These are phyloP conservation scores for Limnodromus scolopaceus DNA, from an alignment of 2,797 vertebrate species.

Conservation along the genomic window DNA sequence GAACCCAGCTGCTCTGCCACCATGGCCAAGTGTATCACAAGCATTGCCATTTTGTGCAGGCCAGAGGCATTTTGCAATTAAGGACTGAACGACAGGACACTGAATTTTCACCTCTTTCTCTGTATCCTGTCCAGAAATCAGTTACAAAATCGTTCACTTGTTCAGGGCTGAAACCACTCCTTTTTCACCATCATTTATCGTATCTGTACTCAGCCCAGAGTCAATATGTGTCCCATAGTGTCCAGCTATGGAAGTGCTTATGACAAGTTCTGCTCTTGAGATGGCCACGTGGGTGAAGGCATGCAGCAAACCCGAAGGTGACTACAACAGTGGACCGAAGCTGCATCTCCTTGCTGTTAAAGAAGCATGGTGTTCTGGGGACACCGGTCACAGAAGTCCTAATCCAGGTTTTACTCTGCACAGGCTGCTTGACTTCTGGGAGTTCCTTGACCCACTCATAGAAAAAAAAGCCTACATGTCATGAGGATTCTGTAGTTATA, in stretches of 20 bases:
- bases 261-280: background rate
- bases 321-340: rapidly evolving
- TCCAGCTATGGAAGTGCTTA: background rate
- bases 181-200: rapidly evolving
- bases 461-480: background rate
- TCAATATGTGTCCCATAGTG: rapidly evolving
- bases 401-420: background rate
- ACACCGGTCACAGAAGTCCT: rapidly evolving
- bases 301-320: background rate
- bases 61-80: background rate
- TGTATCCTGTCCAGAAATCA: background rate
- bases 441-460: background rate
- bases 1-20: background rate
- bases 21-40: background rate
- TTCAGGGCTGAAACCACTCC: background rate
- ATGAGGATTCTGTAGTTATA: background rate
- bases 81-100: background rate
- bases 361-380: background rate
- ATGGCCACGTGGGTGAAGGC: background rate
- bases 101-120: background rate
- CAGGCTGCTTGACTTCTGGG: background rate
- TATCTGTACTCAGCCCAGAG: background rate
- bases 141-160: background rate
- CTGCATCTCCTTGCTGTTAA: background rate
- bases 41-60: background rate